Evolutionary conservation across 2,797 vertebrate genomes (phyloP).

Genomic region (Coreius guichenoti): DNA sequence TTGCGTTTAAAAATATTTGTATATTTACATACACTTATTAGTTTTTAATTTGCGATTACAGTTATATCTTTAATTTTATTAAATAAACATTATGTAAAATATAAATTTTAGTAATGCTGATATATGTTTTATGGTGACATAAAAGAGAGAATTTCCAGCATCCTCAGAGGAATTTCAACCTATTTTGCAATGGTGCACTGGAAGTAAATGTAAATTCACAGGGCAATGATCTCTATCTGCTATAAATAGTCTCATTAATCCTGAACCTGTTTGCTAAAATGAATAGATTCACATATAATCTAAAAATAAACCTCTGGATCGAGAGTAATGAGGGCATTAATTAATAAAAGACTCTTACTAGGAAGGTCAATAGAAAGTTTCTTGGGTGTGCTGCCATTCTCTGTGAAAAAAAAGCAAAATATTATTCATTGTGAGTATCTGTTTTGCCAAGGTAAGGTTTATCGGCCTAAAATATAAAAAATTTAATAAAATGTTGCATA

Average conservation of each 20-base stretch:
- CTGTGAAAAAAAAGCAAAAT: conserved; percentile 80
- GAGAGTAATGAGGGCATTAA: conserved; percentile 54
- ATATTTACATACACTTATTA: not conserved
- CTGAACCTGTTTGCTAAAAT: conserved; percentile 27
- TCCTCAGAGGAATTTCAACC: not conserved
- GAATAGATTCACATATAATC: conserved; percentile 58
- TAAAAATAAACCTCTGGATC: conserved; percentile 36
- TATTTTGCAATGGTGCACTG: not conserved
- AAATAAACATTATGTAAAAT: not conserved
- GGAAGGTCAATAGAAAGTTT: conserved; percentile 84
- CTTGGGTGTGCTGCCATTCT: conserved; percentile 79
- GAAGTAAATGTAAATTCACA: conserved; percentile 3
- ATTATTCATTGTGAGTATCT: conserved; percentile 65
- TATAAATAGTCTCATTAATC: conserved; percentile 10
- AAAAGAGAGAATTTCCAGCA: not conserved
- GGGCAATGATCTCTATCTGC: not conserved
- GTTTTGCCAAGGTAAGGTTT: not conserved
- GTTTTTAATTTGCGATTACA: not conserved
- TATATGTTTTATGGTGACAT: not conserved
- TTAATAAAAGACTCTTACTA: conserved; percentile 77
- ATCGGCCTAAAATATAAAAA: not conserved
- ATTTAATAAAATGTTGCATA: not conserved
- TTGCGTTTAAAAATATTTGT: not conserved
- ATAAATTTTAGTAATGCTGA: not conserved
- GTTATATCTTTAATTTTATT: not conserved